A percentile compares a stretch with the other conserved stretches of the same genome.
phyloP scores from a whole-genome alignment of 2,888 invertebrate species.

The Hemithea aestivaria region DNA sequence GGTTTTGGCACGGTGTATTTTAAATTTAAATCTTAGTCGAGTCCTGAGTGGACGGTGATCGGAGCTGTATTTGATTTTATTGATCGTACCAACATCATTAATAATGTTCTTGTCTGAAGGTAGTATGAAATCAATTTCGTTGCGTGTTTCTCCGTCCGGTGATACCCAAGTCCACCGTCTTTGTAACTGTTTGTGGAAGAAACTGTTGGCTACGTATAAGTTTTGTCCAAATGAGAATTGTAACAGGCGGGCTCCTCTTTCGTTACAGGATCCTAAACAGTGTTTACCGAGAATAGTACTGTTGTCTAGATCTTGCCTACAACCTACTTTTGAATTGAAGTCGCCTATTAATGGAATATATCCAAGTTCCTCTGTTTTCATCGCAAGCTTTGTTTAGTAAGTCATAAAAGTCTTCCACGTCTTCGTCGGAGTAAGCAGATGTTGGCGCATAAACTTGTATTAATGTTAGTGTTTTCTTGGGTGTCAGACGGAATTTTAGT shows the following conservation, averaged over 20 bases:
- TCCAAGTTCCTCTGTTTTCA: constrained; percentile 10
- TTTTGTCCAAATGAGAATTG: constrained; percentile 7
- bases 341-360: constrained; percentile 1
- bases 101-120: background rate
- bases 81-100: background rate
- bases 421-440: too few species aligned
- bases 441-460: constrained; percentile 10
- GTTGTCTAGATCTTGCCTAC: background rate
- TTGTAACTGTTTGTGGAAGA: background rate
- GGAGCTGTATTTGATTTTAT: background rate
- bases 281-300: constrained; percentile 3
- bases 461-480: constrained; percentile 3
- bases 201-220: background rate
- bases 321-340: too few species aligned
- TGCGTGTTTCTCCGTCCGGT: background rate
- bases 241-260: constrained; percentile 2
- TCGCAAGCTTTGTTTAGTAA: constrained; percentile 7
- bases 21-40: background rate
- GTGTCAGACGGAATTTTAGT: too few species aligned
- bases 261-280: constrained; percentile 3
- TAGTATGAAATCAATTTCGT: background rate
- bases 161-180: background rate
- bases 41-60: too few species aligned
- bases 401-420: too few species aligned
- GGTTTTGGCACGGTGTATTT: background rate